Conservation (phyloP, 2,113 vertebrate genomes). For the Pungitius pungitius region DNA sequence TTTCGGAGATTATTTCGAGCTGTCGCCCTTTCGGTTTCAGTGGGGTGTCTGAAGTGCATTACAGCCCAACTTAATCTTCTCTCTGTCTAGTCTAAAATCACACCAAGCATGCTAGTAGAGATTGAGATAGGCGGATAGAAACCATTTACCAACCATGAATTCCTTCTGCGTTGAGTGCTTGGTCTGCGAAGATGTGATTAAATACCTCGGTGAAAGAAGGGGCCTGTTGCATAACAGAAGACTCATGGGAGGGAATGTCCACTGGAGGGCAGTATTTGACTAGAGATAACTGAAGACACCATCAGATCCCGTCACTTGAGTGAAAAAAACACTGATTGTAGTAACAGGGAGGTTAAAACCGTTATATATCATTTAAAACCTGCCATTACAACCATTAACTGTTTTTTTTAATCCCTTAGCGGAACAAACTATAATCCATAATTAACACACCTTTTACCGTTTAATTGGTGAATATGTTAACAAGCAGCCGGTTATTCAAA, state of each 20-base stretch:
- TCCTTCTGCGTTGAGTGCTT: not conserved
- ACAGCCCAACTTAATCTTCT: slow-evolving; percentile 27
- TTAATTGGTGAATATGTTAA: not conserved
- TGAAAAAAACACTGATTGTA: not conserved
- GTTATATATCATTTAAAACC: not conserved
- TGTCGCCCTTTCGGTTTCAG: not conserved
- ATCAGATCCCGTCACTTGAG: not conserved
- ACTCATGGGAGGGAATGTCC: slow-evolving; percentile 28
- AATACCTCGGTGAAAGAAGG: not conserved
- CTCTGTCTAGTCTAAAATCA: slow-evolving; percentile 16
- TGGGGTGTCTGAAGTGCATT: slow-evolving; percentile 15
- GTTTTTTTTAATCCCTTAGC: not conserved
- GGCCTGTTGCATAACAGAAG: not conserved
- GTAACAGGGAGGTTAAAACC: not conserved
- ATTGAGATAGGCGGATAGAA: not conserved
- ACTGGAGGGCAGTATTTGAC: slow-evolving; percentile 66
- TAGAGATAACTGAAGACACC: slow-evolving; percentile 1
- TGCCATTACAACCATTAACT: not conserved
- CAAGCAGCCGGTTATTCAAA: not conserved
- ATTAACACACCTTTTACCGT: not conserved
- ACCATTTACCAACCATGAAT: not conserved
- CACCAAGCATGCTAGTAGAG: not conserved
- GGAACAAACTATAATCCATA: not conserved
- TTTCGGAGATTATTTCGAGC: not conserved
- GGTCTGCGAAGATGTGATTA: not conserved